Evolutionary conservation across 2,888 invertebrate species (phyloP).

Genomic region (Erannis defoliaria): DNA sequence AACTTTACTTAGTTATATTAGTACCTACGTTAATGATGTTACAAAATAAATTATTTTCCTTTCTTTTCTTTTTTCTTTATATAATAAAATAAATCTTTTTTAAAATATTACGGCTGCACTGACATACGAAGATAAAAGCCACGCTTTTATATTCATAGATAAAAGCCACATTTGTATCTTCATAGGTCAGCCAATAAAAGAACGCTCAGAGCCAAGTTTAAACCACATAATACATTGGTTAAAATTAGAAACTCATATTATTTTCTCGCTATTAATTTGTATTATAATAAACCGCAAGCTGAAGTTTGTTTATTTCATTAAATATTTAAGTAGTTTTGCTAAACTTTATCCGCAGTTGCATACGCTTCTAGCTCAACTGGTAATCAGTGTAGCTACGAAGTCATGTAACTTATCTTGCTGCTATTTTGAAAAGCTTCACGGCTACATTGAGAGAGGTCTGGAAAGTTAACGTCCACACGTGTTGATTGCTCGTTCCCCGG

Average conservation of each 20-base stretch:
- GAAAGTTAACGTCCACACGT: conserved; percentile 35
- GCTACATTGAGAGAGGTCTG: conserved; percentile 25
- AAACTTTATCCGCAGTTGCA: background rate
- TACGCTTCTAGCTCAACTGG: background rate
- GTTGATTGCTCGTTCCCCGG: conserved; percentile 49
- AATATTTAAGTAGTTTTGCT: background rate
- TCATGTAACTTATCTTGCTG: background rate
- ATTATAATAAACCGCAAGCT: background rate
- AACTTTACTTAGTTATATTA: no score
- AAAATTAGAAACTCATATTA: background rate
- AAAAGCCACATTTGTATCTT: no score
- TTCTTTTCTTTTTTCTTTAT: no score
- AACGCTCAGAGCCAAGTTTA: no score
- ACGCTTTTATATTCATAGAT: no score
- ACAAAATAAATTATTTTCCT: no score
- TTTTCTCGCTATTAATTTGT: background rate
- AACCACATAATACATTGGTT: no score
- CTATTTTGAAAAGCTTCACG: background rate
- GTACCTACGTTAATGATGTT: no score
- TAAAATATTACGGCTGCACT: no score
- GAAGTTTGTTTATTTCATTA: conserved; percentile 3
- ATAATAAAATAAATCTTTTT: no score
- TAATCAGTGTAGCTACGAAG: background rate
- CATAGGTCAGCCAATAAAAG: no score
- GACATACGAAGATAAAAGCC: no score